These are phyloP conservation scores for Delphinus delphis DNA, from an alignment of 2,113 vertebrate species.

Conservation along the genomic window DNA sequence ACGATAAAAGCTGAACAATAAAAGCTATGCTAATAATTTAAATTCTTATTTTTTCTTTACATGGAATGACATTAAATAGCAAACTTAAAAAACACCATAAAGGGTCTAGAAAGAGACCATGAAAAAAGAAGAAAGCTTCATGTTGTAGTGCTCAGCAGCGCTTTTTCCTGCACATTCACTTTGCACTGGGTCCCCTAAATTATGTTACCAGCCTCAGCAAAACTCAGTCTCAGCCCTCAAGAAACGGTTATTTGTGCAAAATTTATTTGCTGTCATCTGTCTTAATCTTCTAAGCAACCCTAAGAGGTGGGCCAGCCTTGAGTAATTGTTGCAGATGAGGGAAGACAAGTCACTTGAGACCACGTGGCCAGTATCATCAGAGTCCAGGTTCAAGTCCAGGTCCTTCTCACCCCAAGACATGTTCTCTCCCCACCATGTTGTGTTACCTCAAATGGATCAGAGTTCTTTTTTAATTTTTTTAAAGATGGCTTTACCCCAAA, in stretches of 20 bases:
- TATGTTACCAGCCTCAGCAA: not conserved
- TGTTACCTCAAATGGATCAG: not conserved
- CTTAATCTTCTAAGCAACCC: not conserved
- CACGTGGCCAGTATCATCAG: not conserved
- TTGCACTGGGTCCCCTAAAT: not conserved
- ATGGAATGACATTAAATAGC: conserved; percentile 43
- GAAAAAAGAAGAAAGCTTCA: not conserved
- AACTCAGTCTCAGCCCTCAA: not conserved
- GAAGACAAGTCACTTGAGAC: not conserved
- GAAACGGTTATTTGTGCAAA: not conserved
- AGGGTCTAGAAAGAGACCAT: not conserved
- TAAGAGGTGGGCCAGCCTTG: not conserved
- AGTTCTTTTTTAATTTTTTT: not conserved
- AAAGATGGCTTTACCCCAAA: not conserved
- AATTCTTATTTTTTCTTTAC: conserved; percentile 37
- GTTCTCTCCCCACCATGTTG: not conserved
- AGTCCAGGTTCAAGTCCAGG: conserved; percentile 63
- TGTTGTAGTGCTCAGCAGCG: not conserved
- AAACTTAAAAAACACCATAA: not conserved
- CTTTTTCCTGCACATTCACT: not conserved
- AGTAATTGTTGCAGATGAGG: not conserved
- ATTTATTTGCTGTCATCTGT: not conserved
- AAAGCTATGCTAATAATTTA: conserved; percentile 44
- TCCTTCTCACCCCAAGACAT: conserved; percentile 74
- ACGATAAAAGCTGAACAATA: not conserved